Percentiles rank a stretch among this genome's conserved stretches.
Conservation (phyloP, 2,113 vertebrate genomes). For the Edolisoma coerulescens region DNA sequence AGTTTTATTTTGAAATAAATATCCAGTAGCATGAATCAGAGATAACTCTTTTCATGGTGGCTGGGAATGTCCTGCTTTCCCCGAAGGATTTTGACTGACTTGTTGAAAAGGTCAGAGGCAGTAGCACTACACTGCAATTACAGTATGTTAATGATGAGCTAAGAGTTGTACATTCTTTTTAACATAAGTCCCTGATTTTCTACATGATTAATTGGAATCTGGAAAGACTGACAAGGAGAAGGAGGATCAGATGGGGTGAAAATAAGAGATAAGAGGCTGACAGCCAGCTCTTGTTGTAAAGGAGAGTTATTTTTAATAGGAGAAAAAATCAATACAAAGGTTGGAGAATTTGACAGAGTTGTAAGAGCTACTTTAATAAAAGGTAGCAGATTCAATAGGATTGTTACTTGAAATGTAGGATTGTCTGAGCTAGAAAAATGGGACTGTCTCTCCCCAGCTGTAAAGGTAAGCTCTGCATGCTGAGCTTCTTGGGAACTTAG, state of each 20-base stretch:
- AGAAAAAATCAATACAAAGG: slow-evolving; percentile 60
- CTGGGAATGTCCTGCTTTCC: slow-evolving; percentile 26
- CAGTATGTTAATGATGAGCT: slow-evolving; percentile 44
- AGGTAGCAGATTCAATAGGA: slow-evolving; percentile 53
- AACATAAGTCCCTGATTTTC: slow-evolving; percentile 55
- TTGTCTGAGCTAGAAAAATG: slow-evolving; percentile 42
- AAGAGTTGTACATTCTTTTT: slow-evolving; percentile 41
- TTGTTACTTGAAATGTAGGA: slow-evolving; percentile 47
- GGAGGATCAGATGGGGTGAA: slow-evolving; percentile 53
- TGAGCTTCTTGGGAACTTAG: background rate
- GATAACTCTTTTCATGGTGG: background rate
- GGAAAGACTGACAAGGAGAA: slow-evolving; percentile 38
- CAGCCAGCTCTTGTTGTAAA: slow-evolving; percentile 53
- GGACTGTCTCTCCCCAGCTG: background rate
- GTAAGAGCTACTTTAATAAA: slow-evolving; percentile 64
- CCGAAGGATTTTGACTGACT: background rate
- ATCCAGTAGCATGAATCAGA: background rate
- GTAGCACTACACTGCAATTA: slow-evolving; percentile 32
- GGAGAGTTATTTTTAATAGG: slow-evolving; percentile 63
- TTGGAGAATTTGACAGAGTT: slow-evolving; percentile 65
- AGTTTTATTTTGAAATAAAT: slow-evolving; percentile 32
- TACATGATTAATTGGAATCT: slow-evolving; percentile 45
- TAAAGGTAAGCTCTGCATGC: background rate
- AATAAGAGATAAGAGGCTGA: slow-evolving; percentile 63
- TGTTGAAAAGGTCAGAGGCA: slow-evolving; percentile 23